A percentile compares a stretch with the other conserved stretches of the same genome.
phyloP scores from a whole-genome alignment of 2,888 invertebrate genomes.

The Kryphioiulus occultus region DNA sequence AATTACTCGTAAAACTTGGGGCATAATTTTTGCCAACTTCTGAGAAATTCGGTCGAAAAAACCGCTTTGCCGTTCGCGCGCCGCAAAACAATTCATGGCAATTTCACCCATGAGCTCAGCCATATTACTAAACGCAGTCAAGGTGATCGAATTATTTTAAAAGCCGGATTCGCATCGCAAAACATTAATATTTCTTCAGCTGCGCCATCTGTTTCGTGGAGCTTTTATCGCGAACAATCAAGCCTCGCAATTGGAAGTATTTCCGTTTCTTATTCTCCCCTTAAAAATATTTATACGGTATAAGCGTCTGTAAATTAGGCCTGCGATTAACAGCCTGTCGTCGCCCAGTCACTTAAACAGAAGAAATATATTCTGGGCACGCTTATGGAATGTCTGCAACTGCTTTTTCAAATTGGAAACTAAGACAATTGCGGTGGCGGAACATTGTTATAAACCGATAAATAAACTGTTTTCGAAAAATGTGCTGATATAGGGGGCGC shows the following conservation, averaged over 20 bases:
- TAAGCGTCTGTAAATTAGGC: not conserved
- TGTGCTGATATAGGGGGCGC: too few relatives aligned
- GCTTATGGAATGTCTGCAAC: not conserved
- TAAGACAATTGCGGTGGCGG: not conserved
- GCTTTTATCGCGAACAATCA: not conserved
- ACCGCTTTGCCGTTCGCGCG: not conserved
- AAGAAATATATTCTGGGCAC: not conserved
- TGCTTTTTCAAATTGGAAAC: not conserved
- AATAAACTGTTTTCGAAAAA: not conserved
- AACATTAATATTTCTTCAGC: not conserved
- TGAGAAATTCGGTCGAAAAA: not conserved
- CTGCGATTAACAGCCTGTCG: not conserved
- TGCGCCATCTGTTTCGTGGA: not conserved
- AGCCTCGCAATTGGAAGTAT: not conserved
- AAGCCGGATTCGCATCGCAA: not conserved
- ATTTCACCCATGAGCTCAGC: not conserved
- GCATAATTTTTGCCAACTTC: not conserved
- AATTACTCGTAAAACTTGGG: not conserved
- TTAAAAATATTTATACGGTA: not conserved
- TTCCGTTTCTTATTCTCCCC: not conserved
- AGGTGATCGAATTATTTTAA: not conserved
- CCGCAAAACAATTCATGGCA: not conserved
- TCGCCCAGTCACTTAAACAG: not conserved
- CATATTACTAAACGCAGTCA: not conserved
- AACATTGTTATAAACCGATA: not conserved